These are phyloP conservation scores for Pteronura brasiliensis DNA, from an alignment of 2,113 vertebrate genomes.

Conservation along the genomic window DNA sequence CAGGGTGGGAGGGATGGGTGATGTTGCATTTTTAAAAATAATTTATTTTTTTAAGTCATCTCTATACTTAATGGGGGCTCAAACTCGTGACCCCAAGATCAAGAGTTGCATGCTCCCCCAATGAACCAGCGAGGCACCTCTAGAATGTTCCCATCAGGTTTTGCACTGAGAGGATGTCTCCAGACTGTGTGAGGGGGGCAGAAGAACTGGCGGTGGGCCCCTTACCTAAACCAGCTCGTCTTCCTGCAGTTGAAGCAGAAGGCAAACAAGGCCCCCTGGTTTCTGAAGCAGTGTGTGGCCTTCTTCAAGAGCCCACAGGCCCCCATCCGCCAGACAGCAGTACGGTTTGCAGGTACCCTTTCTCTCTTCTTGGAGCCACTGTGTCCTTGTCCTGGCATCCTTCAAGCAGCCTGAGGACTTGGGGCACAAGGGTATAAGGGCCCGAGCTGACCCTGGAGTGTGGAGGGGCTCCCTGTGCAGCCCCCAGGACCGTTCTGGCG, in stretches of 20 bases:
- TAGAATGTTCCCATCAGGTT: not conserved
- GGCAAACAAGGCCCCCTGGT: not conserved
- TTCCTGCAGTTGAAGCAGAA: slow-evolving; percentile 45
- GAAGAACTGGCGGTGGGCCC: rapidly evolving
- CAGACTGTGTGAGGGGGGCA: not conserved
- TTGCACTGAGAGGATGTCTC: too few species aligned
- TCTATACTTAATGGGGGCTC: not conserved
- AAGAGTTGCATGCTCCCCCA: not conserved
- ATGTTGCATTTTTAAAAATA: not conserved
- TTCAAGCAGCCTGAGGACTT: not conserved
- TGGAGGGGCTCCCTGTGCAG: not conserved
- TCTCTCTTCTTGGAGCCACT: not conserved
- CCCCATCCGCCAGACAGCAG: slow-evolving; percentile 24
- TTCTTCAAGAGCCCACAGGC: slow-evolving; percentile 40
- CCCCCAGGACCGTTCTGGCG: too few species aligned
- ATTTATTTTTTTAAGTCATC: not conserved
- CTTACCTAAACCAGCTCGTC: rapidly evolving
- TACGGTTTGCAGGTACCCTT: slow-evolving; percentile 64
- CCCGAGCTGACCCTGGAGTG: not conserved
- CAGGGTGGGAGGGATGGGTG: not conserved
- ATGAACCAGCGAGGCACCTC: not conserved
- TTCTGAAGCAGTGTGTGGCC: slow-evolving; percentile 16
- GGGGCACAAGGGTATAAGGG: not conserved
- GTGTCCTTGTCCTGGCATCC: not conserved
- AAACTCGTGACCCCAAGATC: not conserved